Evolutionary conservation across 2,888 invertebrate species (phyloP).

Genomic region (Caenorhabditis doughertyi): DNA sequence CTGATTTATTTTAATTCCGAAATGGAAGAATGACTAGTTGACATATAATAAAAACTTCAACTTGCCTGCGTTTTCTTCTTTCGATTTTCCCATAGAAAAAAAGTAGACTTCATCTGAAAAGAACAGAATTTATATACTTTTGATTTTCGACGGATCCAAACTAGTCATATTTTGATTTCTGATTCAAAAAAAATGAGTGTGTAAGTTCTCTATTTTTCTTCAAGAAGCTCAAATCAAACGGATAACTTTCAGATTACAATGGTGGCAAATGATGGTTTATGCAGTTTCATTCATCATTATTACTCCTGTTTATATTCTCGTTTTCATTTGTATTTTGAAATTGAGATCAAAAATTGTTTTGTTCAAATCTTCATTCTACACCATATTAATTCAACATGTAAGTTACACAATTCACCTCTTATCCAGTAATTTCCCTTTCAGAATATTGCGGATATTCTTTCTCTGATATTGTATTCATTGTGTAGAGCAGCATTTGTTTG

Average conservation of each 20-base stretch:
- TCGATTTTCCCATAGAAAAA: too few species aligned
- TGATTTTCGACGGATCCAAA: too few species aligned
- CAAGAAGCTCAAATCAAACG: too few species aligned
- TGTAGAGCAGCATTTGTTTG: background rate
- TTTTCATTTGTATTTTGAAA: background rate
- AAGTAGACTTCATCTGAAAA: too few species aligned
- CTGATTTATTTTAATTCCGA: too few species aligned
- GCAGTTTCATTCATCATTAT: background rate
- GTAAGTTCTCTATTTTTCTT: background rate
- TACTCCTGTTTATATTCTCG: constrained; percentile 10
- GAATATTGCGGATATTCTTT: background rate
- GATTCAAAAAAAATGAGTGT: background rate
- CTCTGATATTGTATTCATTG: background rate
- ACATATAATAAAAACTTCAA: too few species aligned
- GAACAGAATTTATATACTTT: too few species aligned
- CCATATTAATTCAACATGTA: background rate
- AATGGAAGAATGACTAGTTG: too few species aligned
- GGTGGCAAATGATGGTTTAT: constrained; percentile 1
- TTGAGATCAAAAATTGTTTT: background rate
- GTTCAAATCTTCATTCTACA: constrained; percentile 2
- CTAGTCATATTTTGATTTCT: background rate
- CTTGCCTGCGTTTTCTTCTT: too few species aligned
- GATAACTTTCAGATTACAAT: background rate
- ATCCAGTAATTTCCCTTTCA: background rate
- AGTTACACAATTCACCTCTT: background rate